phyloP scores from a whole-genome alignment of 2,888 invertebrate genomes.

The Dioctria rufipes region DNA sequence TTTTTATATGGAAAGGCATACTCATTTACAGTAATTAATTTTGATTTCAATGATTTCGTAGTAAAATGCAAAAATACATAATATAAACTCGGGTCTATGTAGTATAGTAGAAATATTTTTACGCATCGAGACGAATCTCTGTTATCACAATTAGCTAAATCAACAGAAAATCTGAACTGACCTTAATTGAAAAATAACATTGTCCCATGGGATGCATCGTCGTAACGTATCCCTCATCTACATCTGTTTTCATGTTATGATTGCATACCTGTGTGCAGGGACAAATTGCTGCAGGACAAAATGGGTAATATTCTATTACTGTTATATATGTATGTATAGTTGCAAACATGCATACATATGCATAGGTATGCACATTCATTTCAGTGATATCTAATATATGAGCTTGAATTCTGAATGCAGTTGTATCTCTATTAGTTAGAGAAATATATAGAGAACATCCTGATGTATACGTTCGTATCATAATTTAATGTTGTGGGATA shows the following conservation, averaged over 20 bases:
- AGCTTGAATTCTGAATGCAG: no score
- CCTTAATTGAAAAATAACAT: conserved; percentile 52
- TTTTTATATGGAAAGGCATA: no score
- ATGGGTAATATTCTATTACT: not conserved
- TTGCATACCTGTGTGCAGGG: conserved; percentile 33
- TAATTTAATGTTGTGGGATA: conserved; percentile 18
- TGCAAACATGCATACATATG: not conserved
- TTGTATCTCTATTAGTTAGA: not conserved
- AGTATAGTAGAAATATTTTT: conserved; percentile 1
- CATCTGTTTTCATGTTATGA: conserved; percentile 35
- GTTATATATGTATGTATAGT: not conserved
- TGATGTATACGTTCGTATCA: conserved; percentile 12
- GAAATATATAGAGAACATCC: not conserved
- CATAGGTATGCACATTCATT: conserved; percentile 16
- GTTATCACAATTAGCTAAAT: conserved; percentile 51
- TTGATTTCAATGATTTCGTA: no score
- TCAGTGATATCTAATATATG: no score
- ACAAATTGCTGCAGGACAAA: conserved; percentile 1
- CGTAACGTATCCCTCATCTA: conserved; percentile 18
- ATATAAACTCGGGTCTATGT: no score
- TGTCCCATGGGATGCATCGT: conserved; percentile 13
- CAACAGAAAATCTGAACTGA: conserved; percentile 50
- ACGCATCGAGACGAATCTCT: conserved; percentile 27
- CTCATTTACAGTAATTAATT: no score
- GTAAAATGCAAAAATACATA: no score